Percentiles rank a stretch among this genome's conserved stretches.
These are phyloP conservation scores for Phyllopteryx taeniolatus DNA, from an alignment of 2,113 vertebrate genomes.

Conservation along the genomic window DNA sequence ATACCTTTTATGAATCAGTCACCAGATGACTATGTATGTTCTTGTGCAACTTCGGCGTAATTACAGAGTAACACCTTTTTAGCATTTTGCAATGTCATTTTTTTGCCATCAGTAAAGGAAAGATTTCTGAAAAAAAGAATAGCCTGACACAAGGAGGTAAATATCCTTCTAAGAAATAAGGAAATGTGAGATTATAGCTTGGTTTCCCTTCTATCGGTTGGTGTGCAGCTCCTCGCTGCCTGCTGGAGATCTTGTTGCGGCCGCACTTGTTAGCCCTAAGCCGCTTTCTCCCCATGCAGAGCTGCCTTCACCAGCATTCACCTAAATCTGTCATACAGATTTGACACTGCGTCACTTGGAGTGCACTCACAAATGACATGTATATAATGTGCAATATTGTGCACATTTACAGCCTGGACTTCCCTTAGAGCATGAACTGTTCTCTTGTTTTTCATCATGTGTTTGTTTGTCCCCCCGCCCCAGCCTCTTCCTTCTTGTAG, in stretches of 20 bases:
- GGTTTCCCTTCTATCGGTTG: slow-evolving; percentile 43
- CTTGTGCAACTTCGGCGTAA: neutral
- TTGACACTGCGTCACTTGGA: slow-evolving; percentile 93
- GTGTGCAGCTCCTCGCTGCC: slow-evolving; percentile 74
- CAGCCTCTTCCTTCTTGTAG: neutral
- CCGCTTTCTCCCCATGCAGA: slow-evolving; percentile 81
- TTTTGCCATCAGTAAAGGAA: slow-evolving; percentile 7
- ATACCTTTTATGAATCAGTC: slow-evolving; percentile 8
- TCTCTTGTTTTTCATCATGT: slow-evolving; percentile 25
- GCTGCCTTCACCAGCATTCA: slow-evolving; percentile 89
- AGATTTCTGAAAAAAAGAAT: slow-evolving; percentile 10
- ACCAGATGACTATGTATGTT: neutral
- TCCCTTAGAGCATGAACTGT: slow-evolving; percentile 61
- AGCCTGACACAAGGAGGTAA: slow-evolving; percentile 15
- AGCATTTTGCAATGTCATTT: neutral
- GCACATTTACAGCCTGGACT: slow-evolving; percentile 91
- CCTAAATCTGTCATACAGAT: slow-evolving; percentile 99
- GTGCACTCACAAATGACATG: slow-evolving; percentile 93
- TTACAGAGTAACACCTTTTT: neutral
- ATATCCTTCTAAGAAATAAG: slow-evolving; percentile 39
- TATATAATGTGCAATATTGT: slow-evolving; percentile 99
- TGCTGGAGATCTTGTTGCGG: slow-evolving; percentile 84
- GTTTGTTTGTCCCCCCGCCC: no score
- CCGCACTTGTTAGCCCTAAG: slow-evolving; percentile 83
- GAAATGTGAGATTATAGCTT: slow-evolving; percentile 50